These are phyloP conservation scores for Caradrina kadenii DNA, from an alignment of 2,888 invertebrate species.

Conservation along the genomic window DNA sequence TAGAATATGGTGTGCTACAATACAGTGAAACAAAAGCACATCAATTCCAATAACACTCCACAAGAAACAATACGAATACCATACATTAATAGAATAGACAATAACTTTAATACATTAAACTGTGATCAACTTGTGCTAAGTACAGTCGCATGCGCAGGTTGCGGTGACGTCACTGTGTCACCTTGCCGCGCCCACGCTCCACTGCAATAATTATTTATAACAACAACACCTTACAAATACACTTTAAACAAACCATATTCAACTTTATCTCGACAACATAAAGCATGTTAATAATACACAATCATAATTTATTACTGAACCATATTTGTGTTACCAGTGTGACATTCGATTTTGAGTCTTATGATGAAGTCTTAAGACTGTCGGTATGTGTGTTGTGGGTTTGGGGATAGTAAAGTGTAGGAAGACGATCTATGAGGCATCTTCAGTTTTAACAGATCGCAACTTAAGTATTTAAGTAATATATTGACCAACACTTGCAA, in stretches of 20 bases:
- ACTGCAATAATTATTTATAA: conserved; percentile 65
- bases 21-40: neutral
- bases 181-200: conserved; percentile 75
- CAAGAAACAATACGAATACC: conserved; percentile 4
- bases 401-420: conserved; percentile 50
- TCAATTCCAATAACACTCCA: neutral
- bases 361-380: conserved; percentile 8
- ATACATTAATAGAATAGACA: conserved; percentile 28
- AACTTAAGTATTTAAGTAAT: conserved; percentile 48
- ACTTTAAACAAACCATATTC: conserved; percentile 39
- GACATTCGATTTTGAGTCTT: conserved; percentile 42
- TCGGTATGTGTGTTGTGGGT: conserved; percentile 3
- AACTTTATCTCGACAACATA: conserved; percentile 50
- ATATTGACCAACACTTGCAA: conserved; percentile 48
- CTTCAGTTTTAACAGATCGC: conserved; percentile 53
- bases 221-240: conserved; percentile 39
- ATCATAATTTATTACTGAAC: conserved; percentile 46
- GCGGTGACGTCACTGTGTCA: conserved; percentile 77
- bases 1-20: neutral
- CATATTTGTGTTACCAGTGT: conserved; percentile 14
- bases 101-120: conserved; percentile 48
- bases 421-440: conserved; percentile 58
- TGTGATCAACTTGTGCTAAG: conserved; percentile 54
- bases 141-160: conserved; percentile 63
- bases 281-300: conserved; percentile 27